Conservation (phyloP, 1,140 invertebrate species). For the Platyura marginata region DNA sequence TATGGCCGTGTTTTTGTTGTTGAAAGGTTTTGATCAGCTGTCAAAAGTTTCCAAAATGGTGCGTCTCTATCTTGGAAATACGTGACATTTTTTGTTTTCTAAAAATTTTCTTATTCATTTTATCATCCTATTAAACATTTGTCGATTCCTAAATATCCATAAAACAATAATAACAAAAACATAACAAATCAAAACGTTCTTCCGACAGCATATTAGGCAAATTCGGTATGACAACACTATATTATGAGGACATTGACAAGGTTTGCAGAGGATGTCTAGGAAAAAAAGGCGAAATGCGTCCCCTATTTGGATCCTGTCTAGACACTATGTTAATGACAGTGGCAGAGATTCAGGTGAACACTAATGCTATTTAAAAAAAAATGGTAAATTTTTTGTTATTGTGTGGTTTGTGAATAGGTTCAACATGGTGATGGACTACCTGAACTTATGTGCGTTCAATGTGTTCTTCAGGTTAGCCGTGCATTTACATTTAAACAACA, state of each 20-base stretch:
- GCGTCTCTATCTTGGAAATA: too few species aligned
- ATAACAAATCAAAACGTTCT: too few species aligned
- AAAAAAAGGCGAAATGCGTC: constrained; percentile 25
- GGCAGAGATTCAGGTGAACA: constrained; percentile 21
- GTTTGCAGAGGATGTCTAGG: constrained; percentile 24
- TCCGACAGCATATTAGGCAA: too few species aligned
- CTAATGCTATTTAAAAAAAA: too few species aligned
- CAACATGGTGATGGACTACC: constrained; percentile 27
- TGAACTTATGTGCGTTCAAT: constrained; percentile 26
- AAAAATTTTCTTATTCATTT: too few species aligned
- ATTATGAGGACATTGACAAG: constrained; percentile 13
- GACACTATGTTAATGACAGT: constrained; percentile 27
- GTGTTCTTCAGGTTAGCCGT: constrained; percentile 26
- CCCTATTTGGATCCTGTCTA: constrained; percentile 25
- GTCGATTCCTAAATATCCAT: too few species aligned
- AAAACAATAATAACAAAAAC: too few species aligned
- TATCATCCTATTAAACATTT: too few species aligned
- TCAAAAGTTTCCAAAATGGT: too few species aligned
- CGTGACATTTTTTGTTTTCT: too few species aligned
- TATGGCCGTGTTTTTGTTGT: too few species aligned
- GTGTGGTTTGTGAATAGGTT: constrained; percentile 14
- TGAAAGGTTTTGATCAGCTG: too few species aligned
- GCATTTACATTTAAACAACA: constrained; percentile 29
- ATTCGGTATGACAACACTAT: not conserved
- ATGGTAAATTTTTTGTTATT: constrained; percentile 6